Evolutionary conservation across 2,888 invertebrate genomes (phyloP).

Genomic region (Caenorhabditis becei): DNA sequence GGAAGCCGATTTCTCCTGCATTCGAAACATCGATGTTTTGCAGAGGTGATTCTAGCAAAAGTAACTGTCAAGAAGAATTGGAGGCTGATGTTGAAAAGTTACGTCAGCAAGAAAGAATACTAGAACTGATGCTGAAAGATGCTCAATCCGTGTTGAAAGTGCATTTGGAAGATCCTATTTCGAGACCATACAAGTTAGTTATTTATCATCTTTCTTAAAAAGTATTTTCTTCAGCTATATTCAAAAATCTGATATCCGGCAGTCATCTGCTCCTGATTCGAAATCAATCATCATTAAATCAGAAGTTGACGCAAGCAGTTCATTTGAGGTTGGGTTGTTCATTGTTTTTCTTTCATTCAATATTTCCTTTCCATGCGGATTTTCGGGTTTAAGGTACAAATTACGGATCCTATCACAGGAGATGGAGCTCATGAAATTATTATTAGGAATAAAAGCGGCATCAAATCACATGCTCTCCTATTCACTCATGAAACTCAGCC

Average conservation of each 20-base stretch:
- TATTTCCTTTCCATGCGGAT: background rate
- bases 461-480: constrained; percentile 36
- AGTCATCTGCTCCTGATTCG: background rate
- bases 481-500: constrained; percentile 13
- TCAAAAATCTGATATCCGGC: constrained; percentile 20
- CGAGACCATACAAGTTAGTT: constrained; percentile 36
- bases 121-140: constrained; percentile 29
- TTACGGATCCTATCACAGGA: constrained; percentile 11
- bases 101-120: constrained; percentile 37
- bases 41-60: constrained; percentile 26
- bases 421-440: constrained; percentile 14
- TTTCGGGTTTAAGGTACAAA: constrained; percentile 13
- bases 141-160: constrained; percentile 9
- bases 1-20: too few species aligned
- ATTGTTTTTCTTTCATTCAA: too few species aligned
- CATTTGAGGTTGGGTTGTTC: constrained; percentile 20
- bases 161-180: constrained; percentile 41
- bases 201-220: background rate
- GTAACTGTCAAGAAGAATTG: constrained; percentile 1
- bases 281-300: constrained; percentile 44
- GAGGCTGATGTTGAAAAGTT: constrained; percentile 24
- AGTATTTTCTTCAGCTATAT: constrained; percentile 15
- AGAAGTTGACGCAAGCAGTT: constrained; percentile 14
- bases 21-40: background rate
- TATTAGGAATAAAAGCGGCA: constrained; percentile 12